phyloP scores from a whole-genome alignment of 2,797 vertebrate genomes.

The Scomberomorus guttatus region DNA sequence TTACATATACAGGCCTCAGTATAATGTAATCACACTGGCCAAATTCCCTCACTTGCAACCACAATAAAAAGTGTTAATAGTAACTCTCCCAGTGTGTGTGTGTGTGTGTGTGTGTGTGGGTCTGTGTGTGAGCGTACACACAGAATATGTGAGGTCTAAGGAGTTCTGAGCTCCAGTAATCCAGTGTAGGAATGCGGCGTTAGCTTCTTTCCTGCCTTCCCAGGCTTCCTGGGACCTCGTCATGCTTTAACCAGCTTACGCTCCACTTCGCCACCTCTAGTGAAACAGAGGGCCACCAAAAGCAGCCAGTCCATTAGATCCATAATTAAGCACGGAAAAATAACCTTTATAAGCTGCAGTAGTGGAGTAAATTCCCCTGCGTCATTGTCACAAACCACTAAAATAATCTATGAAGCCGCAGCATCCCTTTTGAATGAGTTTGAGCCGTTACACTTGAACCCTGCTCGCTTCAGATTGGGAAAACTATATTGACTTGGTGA shows the following conservation, averaged over 20 bases:
- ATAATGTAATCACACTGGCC: slow-evolving; percentile 24
- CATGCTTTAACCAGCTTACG: slow-evolving; percentile 78
- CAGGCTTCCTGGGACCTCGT: slow-evolving; percentile 67
- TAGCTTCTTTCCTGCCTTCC: slow-evolving; percentile 77
- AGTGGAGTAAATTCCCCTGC: neutral
- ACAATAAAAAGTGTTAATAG: slow-evolving; percentile 28
- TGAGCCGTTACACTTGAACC: slow-evolving; percentile 10
- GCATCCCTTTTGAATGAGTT: slow-evolving; percentile 15
- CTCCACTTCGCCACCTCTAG: slow-evolving; percentile 53
- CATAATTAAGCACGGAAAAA: slow-evolving; percentile 26
- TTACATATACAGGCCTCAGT: slow-evolving; percentile 8
- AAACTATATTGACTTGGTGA: slow-evolving; percentile 37
- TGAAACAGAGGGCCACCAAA: slow-evolving; percentile 15
- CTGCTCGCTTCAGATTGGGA: neutral
- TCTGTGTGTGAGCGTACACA: slow-evolving; percentile 16
- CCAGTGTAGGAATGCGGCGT: slow-evolving; percentile 80
- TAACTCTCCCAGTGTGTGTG: slow-evolving; percentile 23
- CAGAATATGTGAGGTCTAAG: slow-evolving; percentile 67
- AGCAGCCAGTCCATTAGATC: slow-evolving; percentile 5
- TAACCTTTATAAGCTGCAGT: neutral
- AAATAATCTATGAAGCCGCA: neutral
- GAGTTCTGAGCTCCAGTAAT: slow-evolving; percentile 76
- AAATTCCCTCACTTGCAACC: slow-evolving; percentile 23
- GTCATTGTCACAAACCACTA: neutral
- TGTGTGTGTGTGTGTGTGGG: slow-evolving; percentile 6